Evolutionary conservation across 37 sponge, comb jelly and placozoan species (phyloP).

Genomic region (Mnemiopsis leidyi): DNA sequence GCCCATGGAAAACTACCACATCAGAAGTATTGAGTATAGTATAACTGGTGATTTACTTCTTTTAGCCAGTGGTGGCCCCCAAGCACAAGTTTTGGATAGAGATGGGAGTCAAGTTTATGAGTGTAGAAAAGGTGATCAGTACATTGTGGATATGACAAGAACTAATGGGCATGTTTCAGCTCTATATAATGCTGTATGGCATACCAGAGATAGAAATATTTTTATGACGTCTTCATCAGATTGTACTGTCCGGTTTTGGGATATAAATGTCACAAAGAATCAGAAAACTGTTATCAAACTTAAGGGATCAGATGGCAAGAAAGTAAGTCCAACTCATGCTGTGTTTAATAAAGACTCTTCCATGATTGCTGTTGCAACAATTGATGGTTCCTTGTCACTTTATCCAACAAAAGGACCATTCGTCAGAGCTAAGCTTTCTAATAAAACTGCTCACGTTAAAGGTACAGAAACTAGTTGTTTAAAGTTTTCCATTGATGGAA

Average conservation of each 20-base stretch:
- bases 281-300: constrained; percentile 86
- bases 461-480: constrained; percentile 83
- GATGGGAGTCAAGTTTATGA: constrained; percentile 80
- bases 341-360: constrained; percentile 21
- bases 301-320: constrained; percentile 79
- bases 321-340: constrained; percentile 33
- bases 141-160: constrained; percentile 85
- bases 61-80: constrained; percentile 82
- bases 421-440: constrained; percentile 70
- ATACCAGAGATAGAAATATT: constrained; percentile 77
- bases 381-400: constrained; percentile 37
- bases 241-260: constrained; percentile 86
- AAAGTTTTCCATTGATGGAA: constrained; percentile 74
- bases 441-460: constrained; percentile 74
- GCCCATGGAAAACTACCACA: constrained; percentile 86
- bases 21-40: constrained; percentile 81
- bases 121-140: constrained; percentile 90
- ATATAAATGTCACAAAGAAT: constrained; percentile 75
- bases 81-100: constrained; percentile 89
- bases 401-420: constrained; percentile 67
- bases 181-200: constrained; percentile 84
- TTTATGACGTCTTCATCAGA: constrained; percentile 86
- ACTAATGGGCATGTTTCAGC: constrained; percentile 93
- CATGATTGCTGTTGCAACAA: constrained; percentile 60
- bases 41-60: constrained; percentile 81